Evolutionary conservation across 1,140 invertebrate species (phyloP), one percentile per base, ranked within the genome.

Genomic region (Drosophila lini): DNA sequence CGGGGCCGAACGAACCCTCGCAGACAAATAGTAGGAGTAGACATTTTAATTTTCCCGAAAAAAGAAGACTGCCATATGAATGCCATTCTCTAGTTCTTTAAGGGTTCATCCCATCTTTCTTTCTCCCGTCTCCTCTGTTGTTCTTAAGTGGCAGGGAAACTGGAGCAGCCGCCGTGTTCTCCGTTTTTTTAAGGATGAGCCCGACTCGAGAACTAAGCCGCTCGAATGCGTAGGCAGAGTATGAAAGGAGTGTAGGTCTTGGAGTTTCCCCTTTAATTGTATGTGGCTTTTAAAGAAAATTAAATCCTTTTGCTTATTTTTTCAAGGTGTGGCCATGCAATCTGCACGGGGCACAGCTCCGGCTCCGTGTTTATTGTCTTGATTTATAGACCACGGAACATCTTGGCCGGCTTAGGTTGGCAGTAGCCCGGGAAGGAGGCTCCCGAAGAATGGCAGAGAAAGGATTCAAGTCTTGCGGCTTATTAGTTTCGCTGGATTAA

Each of bases 301-400:
- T 58, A 78, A 84, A 88, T 89, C 85, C 84, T 89, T 88, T 88
- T 89, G 84, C 74, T 89, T 88, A 88, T 88, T 88, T 88, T 88
- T 90, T 90, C 84, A 88, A 88, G 84, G 84, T 88, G 84, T 84
- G 84, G 84, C 84, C 60, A 74, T 67, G 67, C 80, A 78, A 86
- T 85, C 74, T 74, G 63, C 52, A 55, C 73, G 64, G 60, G 64
- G 68, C 78, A 56, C 45, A 19, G 32, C 16, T 16, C 44, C 40
- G 32, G 32, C 16, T 16, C 44, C 40, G 38, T 62, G 25, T 62
- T 63, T 71, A 89, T 88, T 89, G 80, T 83, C 68, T 36, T 79
- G 83, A 70, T 64, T 85, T 80, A 81, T 84, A 52, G 78, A 77
- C 55, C 63, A 42, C 42, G 53, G 55, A 76, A 57, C 56, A 61